Evolutionary conservation across 2,113 vertebrate species (phyloP), one percentile per base, ranked within the genome.

Genomic region (Alectura lathami): DNA sequence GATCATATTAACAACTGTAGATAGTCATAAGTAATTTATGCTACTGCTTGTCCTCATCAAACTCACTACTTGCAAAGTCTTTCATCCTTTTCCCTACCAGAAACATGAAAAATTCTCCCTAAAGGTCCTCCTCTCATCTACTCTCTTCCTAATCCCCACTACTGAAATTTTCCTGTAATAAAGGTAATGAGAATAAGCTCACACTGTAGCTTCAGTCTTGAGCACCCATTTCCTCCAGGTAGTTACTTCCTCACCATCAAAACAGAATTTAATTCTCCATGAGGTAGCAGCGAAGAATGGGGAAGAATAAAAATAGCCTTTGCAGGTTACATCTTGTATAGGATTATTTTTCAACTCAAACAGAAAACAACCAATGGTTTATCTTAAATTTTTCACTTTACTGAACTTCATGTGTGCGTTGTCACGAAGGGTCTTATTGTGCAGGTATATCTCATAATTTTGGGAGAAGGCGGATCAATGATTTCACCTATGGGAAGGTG

Each of bases 21-120:
- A 43, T 57, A 48, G 45, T 60, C 8, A 4, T 94, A 88, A 86
- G 32, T 92, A 66, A 89, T 88, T 89, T 77, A 84, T 86, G 18
- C 24, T 81, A 17, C 45, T 74, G 13, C 64, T 80, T 91, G 45
- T 81, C 29, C 50, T 84, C 69, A 91, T 92, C 56, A 89, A 27
- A 87, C 30, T 67, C 14, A 26, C 78, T 92, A 51, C 22, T 73
- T 89, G 57, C 15, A 51, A 85, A 93, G 24, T 70, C 81, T 84
- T 94, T 96, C 32, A 82, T 93, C 38, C 26, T 9, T 87, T n/a
- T 94, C 76, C 60, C 80, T 92, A 66, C 3, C 11, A 81, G 27
- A 62, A 93, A 86, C 83, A 69, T 1, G 6, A 86, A 83, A 89
- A 87, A 66, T 45, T 80, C 21, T 96, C 38, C 27, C 10, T 3